Evolutionary conservation across 2,888 invertebrate species (phyloP), one percentile per base, ranked within the genome.

Genomic region (Lysandra bellargus): DNA sequence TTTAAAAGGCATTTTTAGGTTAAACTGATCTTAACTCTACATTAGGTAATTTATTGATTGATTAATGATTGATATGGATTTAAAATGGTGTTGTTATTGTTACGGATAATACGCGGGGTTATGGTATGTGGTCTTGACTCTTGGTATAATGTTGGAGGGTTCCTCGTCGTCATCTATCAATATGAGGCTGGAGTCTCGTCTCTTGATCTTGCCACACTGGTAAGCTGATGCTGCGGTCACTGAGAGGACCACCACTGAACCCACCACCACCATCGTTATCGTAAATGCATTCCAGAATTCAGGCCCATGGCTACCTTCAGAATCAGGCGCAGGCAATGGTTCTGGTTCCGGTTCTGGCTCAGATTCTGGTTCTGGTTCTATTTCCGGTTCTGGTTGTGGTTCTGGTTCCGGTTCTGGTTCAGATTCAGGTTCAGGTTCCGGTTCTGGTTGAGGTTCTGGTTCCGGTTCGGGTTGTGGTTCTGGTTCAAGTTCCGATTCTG

Each of bases 341-440:
- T 90, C 89, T 0, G 93, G 91, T 79, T 93, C 83, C 0, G 80
- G 74, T 49, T 74, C 74, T 9, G 23, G 44, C 12, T 74, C 23
- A 0, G 6, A 7, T 23, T 74, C 44, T n/a, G 44, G 74, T 44
- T 74, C 12, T 0, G 44, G 74, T 74, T 74, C 74, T 0, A 49
- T 53, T 3, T 44, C 44, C 2, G 44, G 44, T 44, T 44, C 9
- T 44, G 44, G 44, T 44, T 44, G 0, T 9, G 7, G 7, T 44
- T 44, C 1, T 1, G 44, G 9, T 9, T 44, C 9, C 9, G 9
- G 44, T 9, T 44, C 44, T 0, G 2, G 44, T 9, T 9, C 9
- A 0, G 44, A 2, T 9, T 44, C 2, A 6, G 44, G 9, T 44
- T 75, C 74, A 1, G 78, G 37, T 40, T 81, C 81, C 0, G 75